Conservation (phyloP, 2,888 invertebrate species). For the Drosophila vallismaia region DNA sequence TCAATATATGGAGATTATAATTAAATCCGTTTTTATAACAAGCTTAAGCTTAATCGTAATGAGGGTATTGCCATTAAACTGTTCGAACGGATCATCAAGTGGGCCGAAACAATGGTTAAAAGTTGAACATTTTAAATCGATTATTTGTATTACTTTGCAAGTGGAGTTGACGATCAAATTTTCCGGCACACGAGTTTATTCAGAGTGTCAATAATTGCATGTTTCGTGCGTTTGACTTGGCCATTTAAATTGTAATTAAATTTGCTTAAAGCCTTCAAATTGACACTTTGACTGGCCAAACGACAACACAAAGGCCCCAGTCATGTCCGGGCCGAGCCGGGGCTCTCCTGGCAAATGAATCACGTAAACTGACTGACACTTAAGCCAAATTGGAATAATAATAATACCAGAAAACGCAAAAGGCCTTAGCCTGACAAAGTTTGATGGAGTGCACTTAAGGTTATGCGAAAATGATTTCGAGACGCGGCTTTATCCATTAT, state of each 20-base stretch:
- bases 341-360: constrained; percentile 29
- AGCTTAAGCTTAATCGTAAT: constrained; percentile 58
- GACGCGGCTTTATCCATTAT: constrained; percentile 20
- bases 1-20: constrained; percentile 39
- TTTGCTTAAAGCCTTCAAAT: constrained; percentile 36
- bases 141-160: constrained; percentile 2
- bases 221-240: constrained; percentile 29
- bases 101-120: neutral
- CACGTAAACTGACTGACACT: constrained; percentile 49
- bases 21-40: constrained; percentile 41
- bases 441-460: constrained; percentile 51
- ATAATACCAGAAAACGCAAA: constrained; percentile 25
- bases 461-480: constrained; percentile 37
- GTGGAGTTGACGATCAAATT: neutral
- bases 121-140: constrained; percentile 21
- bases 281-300: constrained; percentile 45
- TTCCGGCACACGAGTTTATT: constrained; percentile 3
- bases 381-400: constrained; percentile 42
- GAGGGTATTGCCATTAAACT: constrained; percentile 42
- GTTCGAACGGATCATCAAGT: neutral
- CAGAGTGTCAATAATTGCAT: constrained; percentile 31
- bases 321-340: constrained; percentile 5
- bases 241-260: constrained; percentile 41
- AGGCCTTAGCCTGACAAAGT: constrained; percentile 34
- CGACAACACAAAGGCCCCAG: constrained; percentile 14